Base-by-base conservation (phyloP, 2,113 vertebrate genomes). In the Gasterosteus aculeatus region DNA sequence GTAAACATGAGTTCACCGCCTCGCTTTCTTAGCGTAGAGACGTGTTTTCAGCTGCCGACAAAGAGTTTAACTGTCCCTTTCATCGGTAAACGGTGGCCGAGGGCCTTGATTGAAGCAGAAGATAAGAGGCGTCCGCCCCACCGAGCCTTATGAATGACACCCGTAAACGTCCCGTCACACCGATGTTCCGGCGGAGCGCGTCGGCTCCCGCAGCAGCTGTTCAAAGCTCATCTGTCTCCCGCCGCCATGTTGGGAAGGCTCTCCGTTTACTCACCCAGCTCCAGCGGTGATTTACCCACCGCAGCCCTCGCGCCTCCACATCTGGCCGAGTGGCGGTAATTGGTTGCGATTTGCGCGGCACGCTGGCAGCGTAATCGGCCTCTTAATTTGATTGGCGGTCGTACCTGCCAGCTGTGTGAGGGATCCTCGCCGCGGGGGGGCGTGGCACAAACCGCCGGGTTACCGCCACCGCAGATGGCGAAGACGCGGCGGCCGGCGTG, bases 341-440 rank as follows among this genome's bases (percentile, higher is more conserved):
- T 39, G 71, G 72, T 39, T 62, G 39, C 22, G 8, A 77, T 75
- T 44, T 31, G 10, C 39, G 63, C 22, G 72, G 51, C 29, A 3
- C 77, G 72, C 83, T 83, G 72, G 73, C 26, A 64, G 87, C 26
- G 77, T 88, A 89, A 93, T 91, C 81, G 87, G 80, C 81, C 84
- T 41, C 82, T 85, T 91, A 83, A 89, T 89, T 68, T 79, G 81
- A 84, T 68, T 77, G 77, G 85, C 83, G 31, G 66, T 18, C 59
- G 7, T 81, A 60, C 58, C 85, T 76, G 71, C 77, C 79, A 80
- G 87, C 87, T 87, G 87, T 33, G 72, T 16, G 77, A 70, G 51
- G 75, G 76, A 82, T 71, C 53, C 44, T 72, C 47, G 7, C 74
- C 71, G 10, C 53, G 57, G 49, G 62, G 69, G 22, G 18, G 69